Base-by-base conservation (phyloP, 1,140 invertebrate species). In the Drosophila watanabei region DNA sequence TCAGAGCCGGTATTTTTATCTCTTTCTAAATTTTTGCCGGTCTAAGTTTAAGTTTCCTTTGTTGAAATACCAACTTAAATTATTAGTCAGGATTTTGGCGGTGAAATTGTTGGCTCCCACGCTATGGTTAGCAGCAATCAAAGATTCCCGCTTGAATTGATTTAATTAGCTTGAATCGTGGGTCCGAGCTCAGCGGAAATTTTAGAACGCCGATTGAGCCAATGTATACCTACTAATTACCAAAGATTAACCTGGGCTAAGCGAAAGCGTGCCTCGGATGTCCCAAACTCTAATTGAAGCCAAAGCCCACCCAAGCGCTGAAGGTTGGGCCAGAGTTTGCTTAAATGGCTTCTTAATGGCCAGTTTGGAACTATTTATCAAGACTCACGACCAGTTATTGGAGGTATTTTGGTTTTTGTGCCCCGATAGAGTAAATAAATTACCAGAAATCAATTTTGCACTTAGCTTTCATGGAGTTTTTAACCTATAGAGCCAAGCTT, bases 151-250 rank as follows among this genome's bases (percentile, higher is more conserved):
- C 69, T 66, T 87, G 46, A 86, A 87, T 86, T 68, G 82, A 81
- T 82, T 86, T 79, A 86, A 82, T 86, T 86, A 86, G 79, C 72
- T 75, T n/a, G 39, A 66, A 65, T 82, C 82, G 68, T 87, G 79
- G 82, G 51, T 61, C 14, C 60, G 20, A 66, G 48, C 58, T 56
- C 39, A 80, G 32, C 82, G 75, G 73, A 86, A 86, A 81, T 87
- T 86, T 58, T 86, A 81, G 64, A 86, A 66, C 43, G 64, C 49
- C 71, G 83, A 86, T 68, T 82, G 56, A 20, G 46, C 16, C 68
- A 73, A 61, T 75, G 33, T 57, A 57, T 57, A 57, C 54, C 35
- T 61, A 73, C 71, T 73, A 73, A 75, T 73, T 73, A 51, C 57
- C 60, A 73, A 73, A 37, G 70, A 72, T 73, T 73, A 33, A 24